Base-by-base conservation (phyloP, 2,888 invertebrate species). In the Hirtodrosophila cameraria region DNA sequence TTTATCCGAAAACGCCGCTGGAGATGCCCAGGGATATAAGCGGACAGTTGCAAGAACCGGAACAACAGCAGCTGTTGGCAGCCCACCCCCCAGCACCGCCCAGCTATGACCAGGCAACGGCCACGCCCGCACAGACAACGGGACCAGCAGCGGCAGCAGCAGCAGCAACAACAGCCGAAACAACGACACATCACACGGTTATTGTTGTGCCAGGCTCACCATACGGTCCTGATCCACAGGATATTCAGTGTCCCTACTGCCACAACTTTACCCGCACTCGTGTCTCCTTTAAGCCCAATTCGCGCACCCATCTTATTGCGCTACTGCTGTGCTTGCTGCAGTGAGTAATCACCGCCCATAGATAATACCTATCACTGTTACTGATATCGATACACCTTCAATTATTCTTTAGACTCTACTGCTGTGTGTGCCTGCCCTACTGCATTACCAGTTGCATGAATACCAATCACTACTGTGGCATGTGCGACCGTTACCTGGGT, bases 291-390 rank as follows among this genome's bases (percentile, higher is more conserved):
- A 91, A 88, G 55, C 79, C 93, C 4, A 91, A 92, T 0, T 90
- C 91, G 4, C 91, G 91, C 49, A 93, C 93, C 0, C 93, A 93
- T 85, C 75, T 93, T 7, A 90, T 92, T 60, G 93, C 93, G 3
- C 60, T 91, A 6, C 39, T 93, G 0, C 87, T 93, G 9, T 93
- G 93, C 72, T 45, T 88, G 28, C 74, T 89, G 30, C 89, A 89
- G 88, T 88, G 71, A 88, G 88, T 88, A 74, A 38, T 58, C 36
- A 41, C 23, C 23, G 5, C 8, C 18, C 16, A 25, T 5, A 18
- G 31, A 31, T 43, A 59, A 38, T 12, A 1, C 3, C 3, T 28
- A 13, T 7, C 5, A 16, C 28, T 43, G 16, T 25, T 7, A 11
- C 7, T 8, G 13, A n/a, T n/a, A n/a, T n/a, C 23, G 7, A 11